phyloP scores from a whole-genome alignment of 2,888 invertebrate species.

The Coremacera marginata region DNA sequence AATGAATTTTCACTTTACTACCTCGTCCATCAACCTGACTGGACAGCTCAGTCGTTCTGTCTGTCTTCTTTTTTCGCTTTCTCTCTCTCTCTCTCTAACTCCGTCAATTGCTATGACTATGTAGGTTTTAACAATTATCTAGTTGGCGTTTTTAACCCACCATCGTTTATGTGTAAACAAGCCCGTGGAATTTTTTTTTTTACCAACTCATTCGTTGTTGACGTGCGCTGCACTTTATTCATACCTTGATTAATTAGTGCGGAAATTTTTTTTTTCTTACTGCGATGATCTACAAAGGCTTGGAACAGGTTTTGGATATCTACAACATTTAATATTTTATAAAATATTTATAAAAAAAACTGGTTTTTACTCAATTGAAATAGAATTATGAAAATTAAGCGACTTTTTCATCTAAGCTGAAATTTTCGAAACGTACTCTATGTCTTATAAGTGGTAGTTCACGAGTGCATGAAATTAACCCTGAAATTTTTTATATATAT shows the following conservation, averaged over 20 bases:
- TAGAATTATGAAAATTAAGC: no score
- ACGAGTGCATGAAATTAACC: no score
- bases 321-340: no score
- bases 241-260: conserved; percentile 5
- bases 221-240: conserved; percentile 10
- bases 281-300: no score
- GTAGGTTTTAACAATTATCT: neutral
- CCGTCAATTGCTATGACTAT: neutral
- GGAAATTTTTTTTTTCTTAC: neutral
- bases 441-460: no score
- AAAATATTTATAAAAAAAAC: no score
- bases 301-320: no score
- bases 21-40: conserved; percentile 5
- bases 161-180: neutral
- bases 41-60: neutral
- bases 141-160: conserved; percentile 7
- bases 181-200: neutral
- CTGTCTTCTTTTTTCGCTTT: neutral
- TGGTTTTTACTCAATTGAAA: no score
- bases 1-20: conserved; percentile 10
- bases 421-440: no score
- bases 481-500: no score
- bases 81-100: neutral
- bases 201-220: conserved; percentile 1
- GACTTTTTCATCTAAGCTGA: no score